Base-by-base conservation (phyloP, 2,888 invertebrate species). In the Ophraella communa region DNA sequence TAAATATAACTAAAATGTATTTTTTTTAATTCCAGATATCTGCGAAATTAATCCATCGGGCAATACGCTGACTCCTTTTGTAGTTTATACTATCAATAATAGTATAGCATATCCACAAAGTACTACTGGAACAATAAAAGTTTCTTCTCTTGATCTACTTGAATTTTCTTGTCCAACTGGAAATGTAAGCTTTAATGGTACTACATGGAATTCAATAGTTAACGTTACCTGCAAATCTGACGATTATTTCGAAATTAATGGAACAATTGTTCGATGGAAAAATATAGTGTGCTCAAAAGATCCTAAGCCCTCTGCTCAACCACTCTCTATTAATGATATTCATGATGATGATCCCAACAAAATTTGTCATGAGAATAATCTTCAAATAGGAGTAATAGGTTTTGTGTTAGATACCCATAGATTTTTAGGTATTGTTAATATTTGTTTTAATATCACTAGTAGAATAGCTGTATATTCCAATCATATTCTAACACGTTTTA, bases 401-500 rank as follows among this genome's bases (percentile, higher is more conserved):
- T 53, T 30, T 20, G 7, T 8, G 14, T 27, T 53, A 11, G 35
- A 53, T 33, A 5, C 30, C 5, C 17, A 18, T 53, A 24, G 53
- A 17, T 53, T 33, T 33, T 7, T 53, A 2, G 4, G 11, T 35
- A 11, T 33, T 23, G 84, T 84, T 67, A 83, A 81, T 73, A 82
- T 86, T 0, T 88, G 88, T 76, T 87, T 86, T 71, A 84, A 87
- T 74, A 81, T 82, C 45, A 76, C 72, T 4, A 79, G 83, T 0
- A 76, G 85, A 58, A 84, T 83, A 71, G 85, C 87, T 1, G 70
- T 86, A 8, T 87, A 87, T 69, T 84, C 85, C 0, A 83, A 84
- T 78, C 83, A 84, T 61, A 81, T 82, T 49, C 82, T 87, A 68
- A 82, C 80, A 1, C 20, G 20, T 14, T 35, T 20, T 4, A 21